Conservation (phyloP, 2,888 invertebrate genomes). For the Euclidia mi region DNA sequence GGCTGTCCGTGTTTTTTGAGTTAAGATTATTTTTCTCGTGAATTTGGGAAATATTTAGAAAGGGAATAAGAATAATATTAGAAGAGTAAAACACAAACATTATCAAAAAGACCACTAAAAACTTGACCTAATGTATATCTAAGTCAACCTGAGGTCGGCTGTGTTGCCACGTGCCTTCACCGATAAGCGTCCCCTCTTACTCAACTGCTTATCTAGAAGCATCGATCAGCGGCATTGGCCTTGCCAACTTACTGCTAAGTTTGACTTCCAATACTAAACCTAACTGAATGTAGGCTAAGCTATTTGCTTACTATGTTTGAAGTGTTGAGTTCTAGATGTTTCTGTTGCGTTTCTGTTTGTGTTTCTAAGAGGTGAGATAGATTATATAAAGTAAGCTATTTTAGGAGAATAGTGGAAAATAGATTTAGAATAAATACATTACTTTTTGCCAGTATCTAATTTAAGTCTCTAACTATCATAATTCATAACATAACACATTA, state of each 20-base stretch:
- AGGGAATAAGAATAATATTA: too few relatives aligned
- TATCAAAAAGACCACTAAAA: conserved; percentile 1
- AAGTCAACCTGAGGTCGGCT: conserved; percentile 32
- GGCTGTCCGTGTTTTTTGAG: too few relatives aligned
- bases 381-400: too few relatives aligned
- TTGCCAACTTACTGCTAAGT: conserved; percentile 42
- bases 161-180: conserved; percentile 55
- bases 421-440: too few relatives aligned
- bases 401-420: too few relatives aligned
- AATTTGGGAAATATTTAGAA: too few relatives aligned
- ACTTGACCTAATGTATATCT: conserved; percentile 38
- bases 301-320: background rate
- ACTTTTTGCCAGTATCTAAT: too few relatives aligned
- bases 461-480: too few relatives aligned
- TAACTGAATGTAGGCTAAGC: background rate
- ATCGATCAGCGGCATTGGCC: conserved; percentile 57
- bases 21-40: too few relatives aligned
- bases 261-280: conserved; percentile 9
- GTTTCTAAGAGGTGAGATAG: too few relatives aligned
- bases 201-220: conserved; percentile 25
- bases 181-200: conserved; percentile 53
- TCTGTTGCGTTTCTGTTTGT: background rate
- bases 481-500: too few relatives aligned
- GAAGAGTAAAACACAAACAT: background rate
- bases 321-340: too few relatives aligned